Conservation (phyloP, 2,113 vertebrate genomes). For the Ammodytes dubius region DNA sequence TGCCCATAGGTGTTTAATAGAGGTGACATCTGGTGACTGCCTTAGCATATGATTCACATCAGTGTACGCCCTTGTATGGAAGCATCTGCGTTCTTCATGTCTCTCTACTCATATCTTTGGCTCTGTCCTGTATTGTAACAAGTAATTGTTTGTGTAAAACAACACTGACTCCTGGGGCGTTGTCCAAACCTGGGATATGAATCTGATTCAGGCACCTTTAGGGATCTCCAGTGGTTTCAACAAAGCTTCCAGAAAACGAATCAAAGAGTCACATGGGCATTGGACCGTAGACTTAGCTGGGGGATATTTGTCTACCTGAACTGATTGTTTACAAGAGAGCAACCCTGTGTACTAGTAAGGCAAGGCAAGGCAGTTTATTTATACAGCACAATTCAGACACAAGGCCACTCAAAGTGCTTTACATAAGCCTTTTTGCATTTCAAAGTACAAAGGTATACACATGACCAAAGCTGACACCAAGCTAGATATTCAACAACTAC, state of each 20-base stretch:
- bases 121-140: neutral
- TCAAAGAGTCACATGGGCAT: slow-evolving; percentile 68
- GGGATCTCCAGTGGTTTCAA: slow-evolving; percentile 70
- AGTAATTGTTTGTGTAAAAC: slow-evolving; percentile 41
- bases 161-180: slow-evolving; percentile 35
- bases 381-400: too few species aligned
- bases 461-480: slow-evolving; percentile 4
- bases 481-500: neutral
- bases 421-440: too few species aligned
- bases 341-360: slow-evolving; percentile 8
- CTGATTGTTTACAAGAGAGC: slow-evolving; percentile 45
- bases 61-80: neutral
- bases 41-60: neutral
- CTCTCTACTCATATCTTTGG: slow-evolving; percentile 9
- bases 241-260: slow-evolving; percentile 73
- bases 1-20: neutral
- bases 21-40: slow-evolving; percentile 18
- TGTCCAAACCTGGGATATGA: slow-evolving; percentile 57
- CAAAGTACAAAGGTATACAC: slow-evolving; percentile 29
- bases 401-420: too few species aligned
- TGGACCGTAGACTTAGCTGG: slow-evolving; percentile 53
- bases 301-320: slow-evolving; percentile 70
- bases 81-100: slow-evolving; percentile 5
- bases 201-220: slow-evolving; percentile 70
- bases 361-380: too few species aligned